phyloP scores from a whole-genome alignment of 1,140 invertebrate genomes.

The Eumeta japonica region DNA sequence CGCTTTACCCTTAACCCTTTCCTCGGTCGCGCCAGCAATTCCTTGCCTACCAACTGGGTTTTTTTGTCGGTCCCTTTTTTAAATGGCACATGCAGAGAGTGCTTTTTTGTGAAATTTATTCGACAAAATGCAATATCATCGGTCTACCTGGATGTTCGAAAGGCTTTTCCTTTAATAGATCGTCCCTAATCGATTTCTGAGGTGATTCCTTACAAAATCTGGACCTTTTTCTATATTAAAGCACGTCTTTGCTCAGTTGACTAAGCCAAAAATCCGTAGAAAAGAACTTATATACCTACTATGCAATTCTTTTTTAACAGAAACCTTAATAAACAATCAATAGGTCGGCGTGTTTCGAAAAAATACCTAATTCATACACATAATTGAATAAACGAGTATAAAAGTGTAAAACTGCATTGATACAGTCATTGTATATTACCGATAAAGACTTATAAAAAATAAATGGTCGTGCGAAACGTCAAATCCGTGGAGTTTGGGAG shows the following conservation, averaged over 20 bases:
- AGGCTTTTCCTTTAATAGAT: slow-evolving; percentile 43
- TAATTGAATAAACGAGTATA: too few species aligned
- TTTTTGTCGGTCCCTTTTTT: slow-evolving; percentile 43
- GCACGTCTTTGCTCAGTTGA: too few species aligned
- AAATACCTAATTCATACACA: too few species aligned
- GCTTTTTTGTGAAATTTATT: slow-evolving; percentile 38
- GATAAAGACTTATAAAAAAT: too few species aligned
- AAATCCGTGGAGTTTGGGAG: slow-evolving; percentile 24
- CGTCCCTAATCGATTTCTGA: slow-evolving; percentile 48
- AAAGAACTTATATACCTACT: too few species aligned
- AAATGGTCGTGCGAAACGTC: slow-evolving; percentile 45
- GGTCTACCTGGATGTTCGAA: slow-evolving; percentile 42
- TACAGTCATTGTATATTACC: too few species aligned
- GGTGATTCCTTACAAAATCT: too few species aligned
- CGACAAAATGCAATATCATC: slow-evolving; percentile 53
- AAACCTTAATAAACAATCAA: too few species aligned
- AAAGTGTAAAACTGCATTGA: too few species aligned
- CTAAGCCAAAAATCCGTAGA: not conserved
- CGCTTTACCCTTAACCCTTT: slow-evolving; percentile 48
- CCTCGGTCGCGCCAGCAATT: slow-evolving; percentile 39
- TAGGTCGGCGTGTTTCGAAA: too few species aligned
- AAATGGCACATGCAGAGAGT: slow-evolving; percentile 54
- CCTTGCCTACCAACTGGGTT: slow-evolving; percentile 44
- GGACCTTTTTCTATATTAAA: too few species aligned
- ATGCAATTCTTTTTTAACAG: too few species aligned